Base-by-base conservation (phyloP, 1,140 invertebrate species). In the Rhizoglyphus robini region DNA sequence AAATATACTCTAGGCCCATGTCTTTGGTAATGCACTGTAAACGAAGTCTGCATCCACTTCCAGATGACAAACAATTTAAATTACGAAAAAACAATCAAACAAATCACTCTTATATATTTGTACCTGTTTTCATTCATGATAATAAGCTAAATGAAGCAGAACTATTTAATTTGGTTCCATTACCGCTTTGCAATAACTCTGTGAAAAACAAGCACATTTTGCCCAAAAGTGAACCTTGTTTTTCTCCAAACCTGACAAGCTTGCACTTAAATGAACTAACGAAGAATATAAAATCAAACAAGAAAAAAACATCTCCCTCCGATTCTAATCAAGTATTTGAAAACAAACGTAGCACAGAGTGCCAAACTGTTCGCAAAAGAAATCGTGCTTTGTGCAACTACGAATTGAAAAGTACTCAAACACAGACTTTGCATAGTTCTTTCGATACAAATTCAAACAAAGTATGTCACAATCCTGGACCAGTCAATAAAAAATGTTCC, bases 11-110 rank as follows among this genome's bases (percentile, higher is more conserved):
- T 20, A 64, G 65, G 41, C 47, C 65, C 29, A 54, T 54, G 23
- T 65, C 62, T 13, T 29, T 68, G 2, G 29, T 65, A 11, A 68
- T 36, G 20, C 67, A 68, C 38, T 68, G 67, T 65, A 68, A 66
- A 41, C 49, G 67, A 18, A 25, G 47, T 4, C 18, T 11, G 27
- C 67, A 68, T 51, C 1, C 23, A 20, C 51, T 65, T 23, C 67
- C 63, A 1, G 36, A 59, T 23, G 29, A 65, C 18, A 51, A 38
- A n/a, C 13, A 23, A n/a, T 23, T 66, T 31, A 63, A 46, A 46
- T 51, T 20, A 29, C 18, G 49, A 29, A 57, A 57, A 63, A n/a
- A n/a, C n/a, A n/a, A n/a, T n/a, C n/a, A n/a, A n/a, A n/a, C n/a
- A n/a, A n/a, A n/a, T n/a, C n/a, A n/a, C n/a, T n/a, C n/a, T n/a